These are phyloP conservation scores for Mylabris phalerata DNA, from an alignment of 1,140 invertebrate species.

Conservation along the genomic window DNA sequence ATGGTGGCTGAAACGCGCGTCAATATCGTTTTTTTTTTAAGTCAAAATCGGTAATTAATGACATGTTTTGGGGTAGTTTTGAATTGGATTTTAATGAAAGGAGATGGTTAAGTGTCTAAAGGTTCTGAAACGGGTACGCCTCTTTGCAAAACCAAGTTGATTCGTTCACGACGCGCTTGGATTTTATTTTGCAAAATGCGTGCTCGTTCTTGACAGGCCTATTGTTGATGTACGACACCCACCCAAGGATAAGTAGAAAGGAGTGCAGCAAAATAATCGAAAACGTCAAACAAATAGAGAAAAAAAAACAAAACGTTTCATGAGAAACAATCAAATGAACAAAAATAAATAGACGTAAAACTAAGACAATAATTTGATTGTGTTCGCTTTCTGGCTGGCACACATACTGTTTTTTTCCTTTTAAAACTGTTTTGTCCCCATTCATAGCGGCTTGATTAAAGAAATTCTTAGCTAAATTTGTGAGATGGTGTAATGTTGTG, in stretches of 20 bases:
- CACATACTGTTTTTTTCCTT: conserved; percentile 10
- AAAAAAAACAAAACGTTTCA: conserved; percentile 47
- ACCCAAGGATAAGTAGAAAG: conserved; percentile 32
- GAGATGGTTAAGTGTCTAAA: conserved; percentile 49
- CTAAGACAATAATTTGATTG: conserved; percentile 20
- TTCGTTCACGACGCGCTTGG: conserved; percentile 74
- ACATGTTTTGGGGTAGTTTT: conserved; percentile 16
- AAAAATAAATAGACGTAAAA: conserved; percentile 24
- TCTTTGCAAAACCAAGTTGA: conserved; percentile 77
- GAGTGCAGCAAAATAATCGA: conserved; percentile 56
- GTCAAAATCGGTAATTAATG: conserved; percentile 22
- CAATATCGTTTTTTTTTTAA: conserved; percentile 9
- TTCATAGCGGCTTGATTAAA: too few species aligned
- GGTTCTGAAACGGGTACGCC: conserved; percentile 72
- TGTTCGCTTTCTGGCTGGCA: conserved; percentile 36
- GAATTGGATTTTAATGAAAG: background rate
- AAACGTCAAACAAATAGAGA: conserved; percentile 41
- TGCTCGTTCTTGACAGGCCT: conserved; percentile 78
- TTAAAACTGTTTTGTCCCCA: too few species aligned
- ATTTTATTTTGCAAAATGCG: conserved; percentile 83
- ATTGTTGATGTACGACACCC: conserved; percentile 19
- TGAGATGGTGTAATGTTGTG: conserved; percentile 16
- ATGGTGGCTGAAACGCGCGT: conserved; percentile 37
- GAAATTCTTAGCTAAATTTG: too few species aligned
- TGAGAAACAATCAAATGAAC: conserved; percentile 29